Evolutionary conservation across 1,140 invertebrate genomes (phyloP).

Genomic region (Pachypsylla venusta): DNA sequence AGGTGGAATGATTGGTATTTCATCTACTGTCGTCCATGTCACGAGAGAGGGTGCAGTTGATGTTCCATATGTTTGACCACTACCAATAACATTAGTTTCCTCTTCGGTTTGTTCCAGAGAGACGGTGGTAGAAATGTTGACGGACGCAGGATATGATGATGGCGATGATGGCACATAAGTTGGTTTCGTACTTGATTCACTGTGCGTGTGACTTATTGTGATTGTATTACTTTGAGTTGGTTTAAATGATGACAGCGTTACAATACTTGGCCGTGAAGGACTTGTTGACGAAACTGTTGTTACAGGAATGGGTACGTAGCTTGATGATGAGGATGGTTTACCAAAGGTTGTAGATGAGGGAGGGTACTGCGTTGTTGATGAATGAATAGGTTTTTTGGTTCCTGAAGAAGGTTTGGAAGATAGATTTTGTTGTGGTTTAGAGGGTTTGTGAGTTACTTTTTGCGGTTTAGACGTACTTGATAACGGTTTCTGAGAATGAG

Average conservation of each 20-base stretch:
- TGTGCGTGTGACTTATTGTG: neutral
- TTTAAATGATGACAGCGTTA: conserved; percentile 2
- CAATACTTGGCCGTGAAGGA: conserved; percentile 17
- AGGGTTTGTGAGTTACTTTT: conserved; percentile 20
- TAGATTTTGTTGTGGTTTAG: neutral
- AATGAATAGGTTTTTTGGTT: neutral
- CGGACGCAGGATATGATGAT: neutral
- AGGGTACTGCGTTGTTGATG: conserved; percentile 5
- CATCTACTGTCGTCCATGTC: conserved; percentile 42
- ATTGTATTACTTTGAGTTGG: conserved; percentile 3
- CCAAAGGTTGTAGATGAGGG: neutral
- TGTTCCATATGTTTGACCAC: conserved; percentile 23
- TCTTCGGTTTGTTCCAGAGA: conserved; percentile 24
- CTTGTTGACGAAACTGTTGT: conserved; percentile 7
- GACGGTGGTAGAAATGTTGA: neutral
- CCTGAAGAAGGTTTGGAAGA: neutral
- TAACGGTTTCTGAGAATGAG: conserved; percentile 1
- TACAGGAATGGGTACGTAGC: neutral
- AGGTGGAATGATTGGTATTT: conserved; percentile 28
- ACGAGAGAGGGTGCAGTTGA: conserved; percentile 34
- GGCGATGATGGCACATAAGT: neutral
- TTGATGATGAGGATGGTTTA: neutral
- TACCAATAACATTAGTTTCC: conserved; percentile 23
- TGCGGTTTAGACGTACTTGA: conserved; percentile 14
- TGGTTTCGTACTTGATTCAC: neutral